A percentile compares a stretch with the other conserved stretches of the same genome.
Conservation (phyloP, 1,140 invertebrate genomes). For the Rhopalosiphum maidis region DNA sequence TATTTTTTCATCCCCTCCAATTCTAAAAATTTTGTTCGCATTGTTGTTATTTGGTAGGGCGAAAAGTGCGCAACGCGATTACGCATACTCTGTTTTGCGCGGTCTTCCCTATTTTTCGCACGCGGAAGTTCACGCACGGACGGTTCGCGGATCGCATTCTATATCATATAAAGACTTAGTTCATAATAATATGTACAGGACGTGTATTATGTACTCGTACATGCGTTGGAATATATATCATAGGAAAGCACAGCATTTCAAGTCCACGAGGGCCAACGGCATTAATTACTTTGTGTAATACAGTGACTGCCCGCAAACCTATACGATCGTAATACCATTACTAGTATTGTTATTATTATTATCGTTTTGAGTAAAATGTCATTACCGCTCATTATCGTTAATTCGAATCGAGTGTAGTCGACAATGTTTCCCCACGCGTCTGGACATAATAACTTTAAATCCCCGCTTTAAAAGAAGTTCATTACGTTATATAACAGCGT, state of each 20-base stretch:
- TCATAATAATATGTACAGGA: neutral
- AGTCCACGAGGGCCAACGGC: too few species aligned
- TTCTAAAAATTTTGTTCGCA: neutral
- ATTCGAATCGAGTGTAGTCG: neutral
- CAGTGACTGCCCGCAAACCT: too few species aligned
- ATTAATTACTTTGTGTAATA: too few species aligned
- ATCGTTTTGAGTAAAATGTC: neutral
- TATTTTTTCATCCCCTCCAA: slow-evolving; percentile 5
- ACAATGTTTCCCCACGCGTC: neutral
- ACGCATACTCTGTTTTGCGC: neutral
- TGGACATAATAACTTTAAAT: neutral
- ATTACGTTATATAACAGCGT: neutral
- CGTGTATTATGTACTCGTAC: too few species aligned
- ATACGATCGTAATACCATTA: too few species aligned
- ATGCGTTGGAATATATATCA: too few species aligned
- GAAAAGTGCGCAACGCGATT: slow-evolving; percentile 28
- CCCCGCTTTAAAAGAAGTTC: neutral
- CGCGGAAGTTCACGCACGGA: neutral
- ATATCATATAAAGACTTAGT: neutral
- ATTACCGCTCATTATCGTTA: neutral
- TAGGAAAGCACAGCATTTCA: too few species aligned
- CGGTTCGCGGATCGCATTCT: neutral
- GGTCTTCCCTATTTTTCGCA: neutral
- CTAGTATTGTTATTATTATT: neutral
- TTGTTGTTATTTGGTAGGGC: slow-evolving; percentile 8